A percentile compares a stretch with the other conserved stretches of the same genome.
phyloP scores from a whole-genome alignment of 92 coral and sea anemone species.

The Heliopora coerulea region DNA sequence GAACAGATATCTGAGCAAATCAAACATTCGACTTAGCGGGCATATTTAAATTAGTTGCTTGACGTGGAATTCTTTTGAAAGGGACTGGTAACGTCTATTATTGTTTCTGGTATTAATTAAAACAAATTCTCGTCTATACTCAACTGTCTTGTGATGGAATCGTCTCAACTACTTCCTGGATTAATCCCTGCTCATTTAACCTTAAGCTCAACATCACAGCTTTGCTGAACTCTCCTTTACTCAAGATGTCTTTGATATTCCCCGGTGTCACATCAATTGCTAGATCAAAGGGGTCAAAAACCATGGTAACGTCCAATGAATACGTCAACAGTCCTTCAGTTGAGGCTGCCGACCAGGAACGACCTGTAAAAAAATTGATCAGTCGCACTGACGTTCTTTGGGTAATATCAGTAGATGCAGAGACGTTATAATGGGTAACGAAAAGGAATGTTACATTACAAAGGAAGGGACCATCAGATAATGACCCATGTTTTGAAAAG shows the following conservation, averaged over 20 bases:
- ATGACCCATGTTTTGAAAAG: too few species aligned
- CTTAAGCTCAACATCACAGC: conserved; percentile 85
- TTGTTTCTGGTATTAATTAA: too few species aligned
- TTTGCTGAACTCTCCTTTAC: conserved; percentile 66
- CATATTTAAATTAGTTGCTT: too few species aligned
- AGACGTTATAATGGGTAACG: too few species aligned
- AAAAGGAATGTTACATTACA: too few species aligned
- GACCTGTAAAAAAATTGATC: conserved; percentile 53
- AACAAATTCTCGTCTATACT: conserved; percentile 32
- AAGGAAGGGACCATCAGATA: too few species aligned
- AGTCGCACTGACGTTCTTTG: neutral
- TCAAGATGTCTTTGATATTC: conserved; percentile 57
- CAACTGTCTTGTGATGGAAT: conserved; percentile 71
- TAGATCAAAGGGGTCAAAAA: conserved; percentile 90
- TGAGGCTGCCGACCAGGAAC: conserved; percentile 94
- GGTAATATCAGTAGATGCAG: too few species aligned
- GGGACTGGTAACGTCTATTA: too few species aligned
- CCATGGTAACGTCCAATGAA: conserved; percentile 78
- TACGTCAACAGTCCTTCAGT: conserved; percentile 89
- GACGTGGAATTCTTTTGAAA: too few species aligned
- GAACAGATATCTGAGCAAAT: too few species aligned
- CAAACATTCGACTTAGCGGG: too few species aligned
- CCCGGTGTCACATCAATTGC: conserved; percentile 88
- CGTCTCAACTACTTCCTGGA: conserved; percentile 85
- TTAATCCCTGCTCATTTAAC: conserved; percentile 74